These are phyloP conservation scores for Gambusia holbrooki DNA, from an alignment of 2,113 vertebrate genomes.

Conservation along the genomic window DNA sequence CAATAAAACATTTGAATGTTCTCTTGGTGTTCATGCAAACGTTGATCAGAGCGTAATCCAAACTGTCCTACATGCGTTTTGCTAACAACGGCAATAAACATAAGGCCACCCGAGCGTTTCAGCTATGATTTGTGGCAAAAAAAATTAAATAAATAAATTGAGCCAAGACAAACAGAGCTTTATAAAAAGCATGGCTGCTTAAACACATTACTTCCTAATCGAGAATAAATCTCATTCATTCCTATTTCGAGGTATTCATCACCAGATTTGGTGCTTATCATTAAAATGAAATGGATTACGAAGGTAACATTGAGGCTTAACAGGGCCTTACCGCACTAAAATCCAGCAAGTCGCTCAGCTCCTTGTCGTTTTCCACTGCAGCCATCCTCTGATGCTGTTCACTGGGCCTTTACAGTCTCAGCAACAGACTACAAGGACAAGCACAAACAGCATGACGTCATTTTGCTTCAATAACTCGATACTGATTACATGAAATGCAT, in stretches of 20 bases:
- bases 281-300: conserved; percentile 2
- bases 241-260: conserved; percentile 11
- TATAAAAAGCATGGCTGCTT: background rate
- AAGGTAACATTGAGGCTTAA: conserved; percentile 11
- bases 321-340: conserved; percentile 93
- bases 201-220: conserved; percentile 22
- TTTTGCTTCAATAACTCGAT: background rate
- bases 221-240: conserved; percentile 7
- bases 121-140: conserved; percentile 22
- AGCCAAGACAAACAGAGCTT: background rate
- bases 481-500: background rate
- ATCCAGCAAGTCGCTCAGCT: conserved; percentile 97
- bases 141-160: background rate
- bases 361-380: conserved; percentile 95
- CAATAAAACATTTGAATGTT: background rate
- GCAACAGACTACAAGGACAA: conserved; percentile 71
- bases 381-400: conserved; percentile 89
- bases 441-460: conserved; percentile 47
- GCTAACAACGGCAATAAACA: conserved; percentile 4
- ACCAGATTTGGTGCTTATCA: background rate
- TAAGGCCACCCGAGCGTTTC: conserved; percentile 20
- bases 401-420: conserved; percentile 83
- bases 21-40: conserved; percentile 14
- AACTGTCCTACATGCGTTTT: conserved; percentile 7
- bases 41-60: conserved; percentile 17